Conservation (phyloP, 2,888 invertebrate genomes). For the Coelinius sp. region DNA sequence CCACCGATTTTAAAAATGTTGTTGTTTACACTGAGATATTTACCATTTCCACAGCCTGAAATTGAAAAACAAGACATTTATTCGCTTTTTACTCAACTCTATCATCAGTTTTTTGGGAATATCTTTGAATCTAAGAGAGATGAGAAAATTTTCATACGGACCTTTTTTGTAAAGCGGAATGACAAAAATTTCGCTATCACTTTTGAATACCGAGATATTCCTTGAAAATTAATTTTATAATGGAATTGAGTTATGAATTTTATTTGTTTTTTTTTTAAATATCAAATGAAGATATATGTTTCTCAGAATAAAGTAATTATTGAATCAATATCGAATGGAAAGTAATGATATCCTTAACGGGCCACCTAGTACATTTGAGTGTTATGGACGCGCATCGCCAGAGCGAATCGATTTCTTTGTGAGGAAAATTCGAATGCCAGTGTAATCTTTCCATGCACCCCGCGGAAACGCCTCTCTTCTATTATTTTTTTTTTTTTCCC, state of each 20-base stretch:
- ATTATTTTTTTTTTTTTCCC: slow-evolving; percentile 15
- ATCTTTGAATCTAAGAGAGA: no score
- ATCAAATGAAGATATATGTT: neutral
- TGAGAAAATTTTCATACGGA: no score
- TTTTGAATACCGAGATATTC: no score
- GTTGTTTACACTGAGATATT: slow-evolving; percentile 90
- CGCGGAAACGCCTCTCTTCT: neutral
- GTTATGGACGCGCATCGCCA: slow-evolving; percentile 16
- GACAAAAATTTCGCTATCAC: no score
- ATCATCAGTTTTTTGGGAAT: no score
- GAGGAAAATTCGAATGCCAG: slow-evolving; percentile 14
- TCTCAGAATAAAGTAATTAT: neutral
- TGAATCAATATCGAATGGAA: slow-evolving; percentile 18
- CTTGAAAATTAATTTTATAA: neutral
- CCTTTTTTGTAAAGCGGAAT: no score
- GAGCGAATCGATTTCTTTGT: slow-evolving; percentile 25
- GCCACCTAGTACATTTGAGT: slow-evolving; percentile 18
- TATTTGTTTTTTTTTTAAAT: neutral
- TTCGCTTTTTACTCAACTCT: no score
- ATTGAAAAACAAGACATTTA: neutral
- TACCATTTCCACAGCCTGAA: slow-evolving; percentile 94
- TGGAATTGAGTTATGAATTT: neutral
- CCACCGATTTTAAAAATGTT: slow-evolving; percentile 90
- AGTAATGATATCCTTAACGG: slow-evolving; percentile 11
- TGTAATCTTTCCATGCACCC: slow-evolving; percentile 10